Percentiles rank a stretch among this genome's conserved stretches.
phyloP scores from a whole-genome alignment of 2,113 vertebrate species.

The Nothobranchius kuhntae region DNA sequence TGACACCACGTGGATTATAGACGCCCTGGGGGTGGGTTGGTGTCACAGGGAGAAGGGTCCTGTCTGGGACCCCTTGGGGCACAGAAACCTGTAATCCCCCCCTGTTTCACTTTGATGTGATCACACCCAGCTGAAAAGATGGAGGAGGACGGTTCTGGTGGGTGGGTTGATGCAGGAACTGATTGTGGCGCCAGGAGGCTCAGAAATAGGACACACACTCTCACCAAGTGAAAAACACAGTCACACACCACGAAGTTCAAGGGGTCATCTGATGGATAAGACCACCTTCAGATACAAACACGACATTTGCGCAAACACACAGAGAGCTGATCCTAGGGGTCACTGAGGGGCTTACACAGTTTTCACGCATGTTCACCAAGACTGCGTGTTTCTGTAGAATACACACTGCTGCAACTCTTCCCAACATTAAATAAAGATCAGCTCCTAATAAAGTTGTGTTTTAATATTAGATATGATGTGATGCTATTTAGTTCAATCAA shows the following conservation, averaged over 20 bases:
- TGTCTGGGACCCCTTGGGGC: conserved; percentile 49
- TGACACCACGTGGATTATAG: conserved; percentile 63
- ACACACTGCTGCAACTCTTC: conserved; percentile 45
- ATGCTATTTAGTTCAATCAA: too few species aligned
- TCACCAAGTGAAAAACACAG: conserved; percentile 43
- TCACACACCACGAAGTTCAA: conserved; percentile 54
- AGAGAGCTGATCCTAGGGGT: conserved; percentile 45
- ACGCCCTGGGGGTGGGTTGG: conserved; percentile 36
- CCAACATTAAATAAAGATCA: conserved; percentile 53
- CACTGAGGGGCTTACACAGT: conserved; percentile 30
- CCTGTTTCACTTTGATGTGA: conserved; percentile 68
- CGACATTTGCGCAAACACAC: conserved; percentile 36
- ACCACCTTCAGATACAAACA: conserved; percentile 55
- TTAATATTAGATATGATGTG: too few species aligned
- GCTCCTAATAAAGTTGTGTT: conserved; percentile 12
- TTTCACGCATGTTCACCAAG: conserved; percentile 24
- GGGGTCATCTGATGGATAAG: conserved; percentile 48
- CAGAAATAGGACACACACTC: conserved; percentile 46
- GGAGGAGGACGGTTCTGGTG: conserved; percentile 20
- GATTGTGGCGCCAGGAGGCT: conserved; percentile 45
- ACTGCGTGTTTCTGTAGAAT: conserved; percentile 38
- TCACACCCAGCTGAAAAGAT: conserved; percentile 57
- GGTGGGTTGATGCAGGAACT: conserved; percentile 9
- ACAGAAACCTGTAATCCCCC: conserved; percentile 66
- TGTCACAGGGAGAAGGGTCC: background rate